Base-by-base conservation (phyloP, 2,888 invertebrate genomes). In the Drosophila pseudotakahashii region DNA sequence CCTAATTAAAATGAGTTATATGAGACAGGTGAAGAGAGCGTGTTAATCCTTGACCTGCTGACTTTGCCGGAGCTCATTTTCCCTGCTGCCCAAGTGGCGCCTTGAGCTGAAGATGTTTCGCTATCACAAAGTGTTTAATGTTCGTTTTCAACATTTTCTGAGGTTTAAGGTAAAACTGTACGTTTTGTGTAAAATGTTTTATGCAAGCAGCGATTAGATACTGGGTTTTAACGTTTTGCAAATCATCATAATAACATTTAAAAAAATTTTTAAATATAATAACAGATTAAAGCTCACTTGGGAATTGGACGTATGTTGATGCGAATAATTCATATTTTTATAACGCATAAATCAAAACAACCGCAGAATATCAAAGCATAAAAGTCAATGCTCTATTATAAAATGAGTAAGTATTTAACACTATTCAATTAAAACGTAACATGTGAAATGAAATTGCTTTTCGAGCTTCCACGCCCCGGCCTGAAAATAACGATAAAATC, bases 1-100 rank as follows among this genome's bases (percentile, higher is more conserved):
- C 79, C 87, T 81, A 87, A 82, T 82, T 87, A 87, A 84, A 75
- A 84, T 84, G 81, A 87, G 77, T 87, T 84, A 78, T 70, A 70
- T 58, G 60, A 75, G 58, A 48, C 81, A 78, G 79, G 75, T 75
- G 69, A 57, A 34, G 54, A 66, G 30, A 59, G 70, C 67, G 37
- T 61, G 62, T 74, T 68, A 68, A 75, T 75, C 73, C 67, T 67
- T 78, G 78, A 78, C 70, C 70, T 74, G 50, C 73, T 67, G 64
- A 58, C 53, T 68, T 62, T 62, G 52, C 41, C 32, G 54, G 34
- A 57, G 68, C 57, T 44, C 44, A 53, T 59, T 50, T 48, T 48
- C 16, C 44, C 45, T 19, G 45, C n/a, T 52, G 32, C n/a, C 45
- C 64, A 66, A 66, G 64, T 66, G 53, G 32, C 53, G 39, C 67